These are phyloP conservation scores for Nipponacmea schrenckii DNA, from an alignment of 2,888 invertebrate species.

Conservation along the genomic window DNA sequence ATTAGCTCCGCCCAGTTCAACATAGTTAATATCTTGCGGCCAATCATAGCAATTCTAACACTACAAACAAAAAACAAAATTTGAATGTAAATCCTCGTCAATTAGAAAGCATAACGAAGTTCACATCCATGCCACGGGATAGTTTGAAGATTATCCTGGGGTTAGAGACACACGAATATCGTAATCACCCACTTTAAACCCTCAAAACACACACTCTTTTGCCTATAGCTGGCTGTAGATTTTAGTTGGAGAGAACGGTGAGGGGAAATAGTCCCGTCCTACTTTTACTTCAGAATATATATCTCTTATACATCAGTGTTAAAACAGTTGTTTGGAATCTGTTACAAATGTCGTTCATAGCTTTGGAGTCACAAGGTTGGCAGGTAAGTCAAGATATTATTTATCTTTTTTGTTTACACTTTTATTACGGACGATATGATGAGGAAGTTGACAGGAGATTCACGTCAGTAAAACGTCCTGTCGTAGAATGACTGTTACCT, in stretches of 20 bases:
- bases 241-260: not conserved
- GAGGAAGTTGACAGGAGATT: not conserved
- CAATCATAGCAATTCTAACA: slow-evolving; percentile 39
- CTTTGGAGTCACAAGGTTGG: slow-evolving; percentile 57
- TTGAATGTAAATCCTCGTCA: slow-evolving; percentile 59
- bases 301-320: too few species aligned
- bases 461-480: not conserved
- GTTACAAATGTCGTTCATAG: slow-evolving; percentile 51
- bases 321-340: not conserved
- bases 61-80: slow-evolving; percentile 52
- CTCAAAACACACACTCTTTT: slow-evolving; percentile 4
- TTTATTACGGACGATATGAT: not conserved
- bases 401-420: not conserved
- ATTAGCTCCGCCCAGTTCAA: slow-evolving; percentile 16
- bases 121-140: slow-evolving; percentile 47
- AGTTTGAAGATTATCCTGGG: slow-evolving; percentile 14
- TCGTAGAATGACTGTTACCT: not conserved
- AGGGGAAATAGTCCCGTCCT: slow-evolving; percentile 6
- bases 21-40: slow-evolving; percentile 26
- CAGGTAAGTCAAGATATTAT: slow-evolving; percentile 46
- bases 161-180: slow-evolving; percentile 11
- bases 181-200: slow-evolving; percentile 7
- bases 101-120: slow-evolving; percentile 55
- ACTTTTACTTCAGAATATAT: not conserved
- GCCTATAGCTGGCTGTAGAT: slow-evolving; percentile 10